Evolutionary conservation across 2,888 invertebrate genomes (phyloP), one percentile per base, ranked within the genome.

Genomic region (Macrophya annulata): DNA sequence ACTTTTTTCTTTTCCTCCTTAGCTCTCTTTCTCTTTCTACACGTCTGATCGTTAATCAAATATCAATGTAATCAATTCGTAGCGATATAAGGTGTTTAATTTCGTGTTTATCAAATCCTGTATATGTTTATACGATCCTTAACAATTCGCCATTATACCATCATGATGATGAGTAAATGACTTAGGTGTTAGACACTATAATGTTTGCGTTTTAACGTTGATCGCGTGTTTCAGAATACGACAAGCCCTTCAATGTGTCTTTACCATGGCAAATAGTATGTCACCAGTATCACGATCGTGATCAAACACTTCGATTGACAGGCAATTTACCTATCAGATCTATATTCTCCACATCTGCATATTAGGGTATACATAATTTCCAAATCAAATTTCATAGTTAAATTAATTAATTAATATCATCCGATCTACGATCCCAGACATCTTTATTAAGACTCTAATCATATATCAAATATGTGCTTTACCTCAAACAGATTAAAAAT

Each of bases 251-350:
- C 81, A 12, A 51, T 8, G 40, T 43, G 81, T 62, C 81, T 62
- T 62, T 43, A 21, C 81, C 37, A 25, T n/a, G 43, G 40, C 81
- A 62, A 43, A 62, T 40, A 12, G 72, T 17, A 25, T 37, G 37
- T 15, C 68, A 55, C 31, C 5, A 68, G 37, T 21, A 68, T 10
- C 37, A 68, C 6, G 68, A 68, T 17, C 37, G n/a, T 62, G 40
- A 81, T 81, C 62, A 25, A 25, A 62, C 15, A 25, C 62, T 81
- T 62, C 21, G 59, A 62, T 62, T 62, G 81, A 51, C 81, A 81
- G 62, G 43, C 62, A 81, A 81, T 81, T 81, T 45, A 43, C 43
- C 62, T n/a, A n/a, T 6, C 48, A 25, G 21, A 76, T 31, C 31
- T 31, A 31, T 31, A 48, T 9, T 72, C 37, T 25, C 3, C 72